Evolutionary conservation across 1,140 invertebrate species (phyloP).

Genomic region (Copidosoma floridanum): DNA sequence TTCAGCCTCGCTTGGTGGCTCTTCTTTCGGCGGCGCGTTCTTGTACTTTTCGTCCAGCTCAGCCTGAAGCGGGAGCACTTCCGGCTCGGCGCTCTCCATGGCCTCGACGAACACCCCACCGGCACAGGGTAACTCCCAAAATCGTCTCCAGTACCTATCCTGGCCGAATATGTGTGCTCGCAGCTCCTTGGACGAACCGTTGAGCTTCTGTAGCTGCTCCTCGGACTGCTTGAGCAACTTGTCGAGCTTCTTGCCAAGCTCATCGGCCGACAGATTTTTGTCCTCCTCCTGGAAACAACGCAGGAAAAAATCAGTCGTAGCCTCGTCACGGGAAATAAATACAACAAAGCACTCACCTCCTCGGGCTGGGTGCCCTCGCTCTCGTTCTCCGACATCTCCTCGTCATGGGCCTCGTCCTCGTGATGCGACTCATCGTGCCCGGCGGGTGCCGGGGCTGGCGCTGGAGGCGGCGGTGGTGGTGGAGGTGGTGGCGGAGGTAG

Average conservation of each 20-base stretch:
- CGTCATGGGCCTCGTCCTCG: conserved; percentile 57
- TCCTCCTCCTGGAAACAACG: conserved; percentile 70
- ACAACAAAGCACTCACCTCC: conserved; percentile 60
- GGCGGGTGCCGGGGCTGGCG: conserved; percentile 48
- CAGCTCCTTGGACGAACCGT: conserved; percentile 75
- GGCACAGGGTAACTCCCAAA: conserved; percentile 87
- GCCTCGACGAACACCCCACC: conserved; percentile 91
- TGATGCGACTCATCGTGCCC: conserved; percentile 48
- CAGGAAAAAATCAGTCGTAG: neutral
- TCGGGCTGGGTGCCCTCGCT: conserved; percentile 83
- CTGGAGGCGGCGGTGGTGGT: conserved; percentile 35
- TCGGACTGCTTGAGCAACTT: conserved; percentile 72
- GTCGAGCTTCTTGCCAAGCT: conserved; percentile 76
- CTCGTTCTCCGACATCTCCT: conserved; percentile 76
- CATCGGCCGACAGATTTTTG: conserved; percentile 76
- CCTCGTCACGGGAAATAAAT: neutral
- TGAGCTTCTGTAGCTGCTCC: conserved; percentile 75
- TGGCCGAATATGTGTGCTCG: conserved; percentile 83
- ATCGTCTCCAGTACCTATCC: conserved; percentile 88
- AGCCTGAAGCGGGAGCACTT: conserved; percentile 64
- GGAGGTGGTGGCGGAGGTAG: conserved; percentile 12
- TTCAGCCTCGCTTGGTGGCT: conserved; percentile 18
- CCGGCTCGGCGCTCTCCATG: conserved; percentile 83
- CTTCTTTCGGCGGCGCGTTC: conserved; percentile 59
- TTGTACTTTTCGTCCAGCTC: conserved; percentile 59